phyloP scores from a whole-genome alignment of 1,140 invertebrate genomes.

The Tetramorium simillimum region DNA sequence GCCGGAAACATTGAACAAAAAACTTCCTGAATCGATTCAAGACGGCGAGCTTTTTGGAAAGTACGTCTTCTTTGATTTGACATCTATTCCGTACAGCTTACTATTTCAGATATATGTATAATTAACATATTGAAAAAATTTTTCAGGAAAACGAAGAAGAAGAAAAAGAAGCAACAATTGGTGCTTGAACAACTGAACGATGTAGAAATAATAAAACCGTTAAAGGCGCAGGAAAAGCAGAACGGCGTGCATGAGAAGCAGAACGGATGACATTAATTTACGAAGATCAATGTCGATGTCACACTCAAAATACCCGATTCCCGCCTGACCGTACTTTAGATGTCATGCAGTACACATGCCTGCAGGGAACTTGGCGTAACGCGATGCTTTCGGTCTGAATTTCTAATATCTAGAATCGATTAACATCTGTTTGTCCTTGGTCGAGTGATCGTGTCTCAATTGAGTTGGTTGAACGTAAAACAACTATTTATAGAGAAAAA shows the following conservation, averaged over 20 bases:
- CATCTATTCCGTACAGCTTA: neutral
- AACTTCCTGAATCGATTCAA: conserved; percentile 91
- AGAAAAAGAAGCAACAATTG: conserved; percentile 74
- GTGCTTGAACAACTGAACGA: conserved; percentile 75
- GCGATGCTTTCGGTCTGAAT: conserved; percentile 11
- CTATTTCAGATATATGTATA: neutral
- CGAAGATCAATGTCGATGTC: conserved; percentile 29
- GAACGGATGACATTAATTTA: conserved; percentile 74
- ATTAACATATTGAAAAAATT: conserved; percentile 17
- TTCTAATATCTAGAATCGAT: conserved; percentile 24
- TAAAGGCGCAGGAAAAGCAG: conserved; percentile 79
- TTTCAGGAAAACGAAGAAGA: conserved; percentile 71
- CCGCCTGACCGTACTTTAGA: conserved; percentile 57
- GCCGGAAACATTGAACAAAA: conserved; percentile 91
- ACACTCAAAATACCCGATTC: conserved; percentile 70
- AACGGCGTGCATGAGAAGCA: conserved; percentile 81
- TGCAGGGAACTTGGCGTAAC: conserved; percentile 8
- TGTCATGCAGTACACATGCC: neutral
- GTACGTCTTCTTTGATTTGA: conserved; percentile 76
- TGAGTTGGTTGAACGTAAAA: neutral
- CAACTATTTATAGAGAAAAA: conserved; percentile 10
- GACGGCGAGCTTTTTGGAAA: conserved; percentile 90
- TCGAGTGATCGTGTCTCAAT: neutral
- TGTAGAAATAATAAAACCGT: conserved; percentile 75
- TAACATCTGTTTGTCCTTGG: neutral